Evolutionary conservation across 2,888 invertebrate genomes (phyloP).

Genomic region (Bruchidius siliquastri): DNA sequence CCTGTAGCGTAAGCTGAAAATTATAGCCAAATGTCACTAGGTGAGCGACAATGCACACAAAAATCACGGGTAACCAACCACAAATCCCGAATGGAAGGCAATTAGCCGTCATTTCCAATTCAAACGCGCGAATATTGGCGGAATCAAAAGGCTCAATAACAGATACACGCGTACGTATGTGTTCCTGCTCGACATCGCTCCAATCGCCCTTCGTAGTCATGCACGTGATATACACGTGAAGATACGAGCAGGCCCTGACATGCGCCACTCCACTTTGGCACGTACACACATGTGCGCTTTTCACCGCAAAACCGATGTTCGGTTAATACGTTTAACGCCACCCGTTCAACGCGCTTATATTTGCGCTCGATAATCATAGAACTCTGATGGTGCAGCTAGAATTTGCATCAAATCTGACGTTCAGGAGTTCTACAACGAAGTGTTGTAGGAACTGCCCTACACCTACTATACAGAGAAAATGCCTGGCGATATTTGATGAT

Average conservation of each 20-base stretch:
- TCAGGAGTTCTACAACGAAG: too few relatives aligned
- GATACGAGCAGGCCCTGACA: background rate
- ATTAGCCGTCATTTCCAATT: conserved; percentile 24
- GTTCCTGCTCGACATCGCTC: background rate
- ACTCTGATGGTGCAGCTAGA: background rate
- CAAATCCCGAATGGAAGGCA: conserved; percentile 17
- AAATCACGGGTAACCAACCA: conserved; percentile 13
- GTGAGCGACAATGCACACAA: conserved; percentile 1
- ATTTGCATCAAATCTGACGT: background rate
- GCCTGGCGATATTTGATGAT: too few relatives aligned
- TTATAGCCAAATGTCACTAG: background rate
- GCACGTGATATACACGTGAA: background rate
- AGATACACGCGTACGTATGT: conserved; percentile 27
- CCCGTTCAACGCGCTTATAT: background rate
- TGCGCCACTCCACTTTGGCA: background rate
- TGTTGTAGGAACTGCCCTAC: too few relatives aligned
- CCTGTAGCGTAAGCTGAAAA: too few relatives aligned
- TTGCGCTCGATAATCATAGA: background rate
- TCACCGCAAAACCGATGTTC: conserved; percentile 42
- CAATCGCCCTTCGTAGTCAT: background rate
- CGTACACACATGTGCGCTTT: conserved; percentile 37
- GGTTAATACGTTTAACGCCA: conserved; percentile 48
- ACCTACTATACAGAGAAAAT: too few relatives aligned
- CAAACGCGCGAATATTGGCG: conserved; percentile 29
- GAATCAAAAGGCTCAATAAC: conserved; percentile 44